Evolutionary conservation across 2,797 vertebrate genomes (phyloP), one percentile per base, ranked within the genome.

Genomic region (Cyclopterus lumpus): DNA sequence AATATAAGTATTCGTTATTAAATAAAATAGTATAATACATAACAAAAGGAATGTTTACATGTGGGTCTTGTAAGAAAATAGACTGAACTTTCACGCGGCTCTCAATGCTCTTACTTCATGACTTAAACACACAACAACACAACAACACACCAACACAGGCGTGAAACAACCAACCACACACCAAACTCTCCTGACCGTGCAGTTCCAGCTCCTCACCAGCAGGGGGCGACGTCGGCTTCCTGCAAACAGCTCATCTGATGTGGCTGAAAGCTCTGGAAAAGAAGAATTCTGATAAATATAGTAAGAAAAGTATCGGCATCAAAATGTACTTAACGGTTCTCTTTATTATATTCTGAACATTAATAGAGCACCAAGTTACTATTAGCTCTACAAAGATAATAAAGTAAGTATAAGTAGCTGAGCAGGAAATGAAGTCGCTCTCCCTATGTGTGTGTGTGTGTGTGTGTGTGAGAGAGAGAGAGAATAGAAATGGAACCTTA

Each of bases 221-320:
- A 1, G 79, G 14, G 60, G 69, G 64, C 75, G 42, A 40, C 18
- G 8, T 36, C 16, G 6, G 6, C 67, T 20, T 58, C 42, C 32
- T 65, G 24, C 36, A 32, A 4, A 20, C 15, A 18, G n/a, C n/a
- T n/a, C n/a, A n/a, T n/a, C n/a, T n/a, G n/a, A n/a, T n/a, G n/a
- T n/a, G n/a, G n/a, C n/a, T n/a, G n/a, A n/a, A 59, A 59, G 57
- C 32, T 22, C 57, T 15, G 32, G 5, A 48, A 8, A 5, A 16
- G 51, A 30, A 55, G 53, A 30, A 7, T 18, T 16, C 22, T 55
- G 6, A 7, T 3, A 14, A 51, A n/a, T n/a, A n/a, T n/a, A n/a
- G n/a, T n/a, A n/a, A n/a, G n/a, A n/a, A n/a, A n/a, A n/a, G n/a
- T n/a, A 30, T 36, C n/a, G 7, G 11, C 32, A n/a, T 34, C 8